A percentile compares a stretch with the other conserved stretches of the same genome.
phyloP scores from a whole-genome alignment of 2,888 invertebrate species.

The Ornithoptera alexandrae region DNA sequence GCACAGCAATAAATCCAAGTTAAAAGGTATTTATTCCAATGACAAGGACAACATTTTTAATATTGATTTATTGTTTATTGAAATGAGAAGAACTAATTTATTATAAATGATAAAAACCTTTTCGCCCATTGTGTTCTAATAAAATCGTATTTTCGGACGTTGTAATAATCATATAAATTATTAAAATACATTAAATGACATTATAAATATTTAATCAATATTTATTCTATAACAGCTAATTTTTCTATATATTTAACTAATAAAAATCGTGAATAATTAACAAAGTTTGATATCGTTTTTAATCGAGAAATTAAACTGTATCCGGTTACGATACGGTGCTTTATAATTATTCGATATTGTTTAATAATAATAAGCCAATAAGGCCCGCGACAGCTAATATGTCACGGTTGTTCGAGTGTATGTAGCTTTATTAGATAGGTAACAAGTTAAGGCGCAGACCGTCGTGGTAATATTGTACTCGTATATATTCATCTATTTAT shows the following conservation, averaged over 20 bases:
- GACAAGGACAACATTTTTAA: constrained; percentile 22
- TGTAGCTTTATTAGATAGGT: constrained; percentile 47
- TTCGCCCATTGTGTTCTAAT: too few species aligned
- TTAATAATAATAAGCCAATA: constrained; percentile 64
- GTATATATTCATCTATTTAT: not conserved
- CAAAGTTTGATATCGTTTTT: not conserved
- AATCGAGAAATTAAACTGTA: constrained; percentile 36
- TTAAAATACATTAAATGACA: not conserved
- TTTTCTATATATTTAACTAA: not conserved
- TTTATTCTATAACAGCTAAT: too few species aligned
- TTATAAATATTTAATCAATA: not conserved
- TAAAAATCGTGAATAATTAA: not conserved
- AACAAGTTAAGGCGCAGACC: constrained; percentile 21
- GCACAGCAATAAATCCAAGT: constrained; percentile 17
- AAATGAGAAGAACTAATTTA: not conserved
- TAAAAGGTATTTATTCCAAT: constrained; percentile 23
- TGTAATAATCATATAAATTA: not conserved
- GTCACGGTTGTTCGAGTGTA: constrained; percentile 56
- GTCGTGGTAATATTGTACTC: not conserved
- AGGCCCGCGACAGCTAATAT: constrained; percentile 59
- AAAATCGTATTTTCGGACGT: too few species aligned
- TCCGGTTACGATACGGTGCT: constrained; percentile 47
- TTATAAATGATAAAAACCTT: not conserved
- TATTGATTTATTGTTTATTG: constrained; percentile 14
- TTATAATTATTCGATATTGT: constrained; percentile 56